phyloP scores from a whole-genome alignment of 1,140 invertebrate genomes.

The Thaumatotibia leucotreta region DNA sequence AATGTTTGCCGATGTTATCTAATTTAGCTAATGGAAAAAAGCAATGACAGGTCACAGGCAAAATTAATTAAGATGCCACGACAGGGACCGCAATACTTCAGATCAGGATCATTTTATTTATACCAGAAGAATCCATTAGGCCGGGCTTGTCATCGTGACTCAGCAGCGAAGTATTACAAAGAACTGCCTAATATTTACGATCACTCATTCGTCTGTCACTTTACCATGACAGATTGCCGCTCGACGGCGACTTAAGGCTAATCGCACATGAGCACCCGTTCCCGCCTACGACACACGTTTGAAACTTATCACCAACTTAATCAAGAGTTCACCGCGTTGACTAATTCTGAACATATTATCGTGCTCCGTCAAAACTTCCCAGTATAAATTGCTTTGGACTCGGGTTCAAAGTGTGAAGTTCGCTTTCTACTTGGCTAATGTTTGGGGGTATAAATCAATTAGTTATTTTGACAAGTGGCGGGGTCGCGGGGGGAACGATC shows the following conservation, averaged over 20 bases:
- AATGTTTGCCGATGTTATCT: slow-evolving; percentile 38
- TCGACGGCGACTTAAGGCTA: slow-evolving; percentile 8
- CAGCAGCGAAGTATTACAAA: slow-evolving; percentile 31
- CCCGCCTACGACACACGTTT: not conserved
- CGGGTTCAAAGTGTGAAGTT: slow-evolving; percentile 23
- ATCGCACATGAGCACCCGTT: slow-evolving; percentile 13
- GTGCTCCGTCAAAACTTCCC: slow-evolving; percentile 8
- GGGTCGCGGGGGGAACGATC: slow-evolving; percentile 26
- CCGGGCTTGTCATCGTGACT: slow-evolving; percentile 43
- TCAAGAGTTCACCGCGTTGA: not conserved
- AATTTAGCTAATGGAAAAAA: slow-evolving; percentile 52
- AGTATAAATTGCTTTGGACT: slow-evolving; percentile 5
- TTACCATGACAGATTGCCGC: slow-evolving; percentile 44
- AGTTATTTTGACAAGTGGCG: slow-evolving; percentile 53
- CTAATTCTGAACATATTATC: slow-evolving; percentile 10
- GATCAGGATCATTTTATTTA: slow-evolving; percentile 42
- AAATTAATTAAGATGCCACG: slow-evolving; percentile 14
- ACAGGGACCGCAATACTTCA: slow-evolving; percentile 13
- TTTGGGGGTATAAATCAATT: slow-evolving; percentile 53
- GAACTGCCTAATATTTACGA: slow-evolving; percentile 48
- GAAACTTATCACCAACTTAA: slow-evolving; percentile 11
- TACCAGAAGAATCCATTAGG: slow-evolving; percentile 49
- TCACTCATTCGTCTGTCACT: slow-evolving; percentile 54
- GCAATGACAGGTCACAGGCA: not conserved
- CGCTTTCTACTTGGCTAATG: slow-evolving; percentile 20